Evolutionary conservation across 2,888 invertebrate species (phyloP), one percentile per base, ranked within the genome.

Genomic region (Pocota personata): DNA sequence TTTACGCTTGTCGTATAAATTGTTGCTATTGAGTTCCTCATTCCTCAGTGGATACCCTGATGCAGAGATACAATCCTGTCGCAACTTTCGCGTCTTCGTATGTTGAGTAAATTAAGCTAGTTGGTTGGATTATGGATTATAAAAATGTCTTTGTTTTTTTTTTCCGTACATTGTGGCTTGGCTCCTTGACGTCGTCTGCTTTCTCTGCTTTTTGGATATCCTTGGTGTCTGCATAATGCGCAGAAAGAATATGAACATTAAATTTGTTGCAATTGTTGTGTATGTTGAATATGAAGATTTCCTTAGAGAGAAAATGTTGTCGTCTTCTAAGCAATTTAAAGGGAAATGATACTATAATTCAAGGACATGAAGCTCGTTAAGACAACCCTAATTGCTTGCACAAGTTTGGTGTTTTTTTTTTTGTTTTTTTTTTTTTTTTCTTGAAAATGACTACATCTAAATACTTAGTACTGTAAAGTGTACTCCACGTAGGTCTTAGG

Each of bases 91-190:
- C 48, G 21, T 35, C 19, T 10, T 48, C 10, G 14, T 16, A 37
- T 48, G 55, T 21, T 58, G 57, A 67, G 66, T 30, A 67, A 76
- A 76, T 76, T 76, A 76, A 37, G 8, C 66, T 67, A 67, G 76
- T 76, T 76, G 67, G 43, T 37, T 24, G 60, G 69, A 77, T 77
- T 69, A 69, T 69, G 67, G 77, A 69, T 69, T 60, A 43, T 69
- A 77, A 77, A 77, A 77, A 66, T 76, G 58, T 48, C 76, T 48
- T 76, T 66, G 67, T 58, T 55, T 62, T 30, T 55, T 52, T 52
- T 37, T 43, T 16, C 27, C 50, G 27, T 60, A 27, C 24, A 24
- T 27, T 37, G 37, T 40, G 52, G 40, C 55, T 55, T 55, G 66
- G 57, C 48, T 72, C 72, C 60, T 7, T 37, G 12, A 3, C 3